These are phyloP conservation scores for Sebastes dallii DNA, from an alignment of 2,797 vertebrate species.

Conservation along the genomic window DNA sequence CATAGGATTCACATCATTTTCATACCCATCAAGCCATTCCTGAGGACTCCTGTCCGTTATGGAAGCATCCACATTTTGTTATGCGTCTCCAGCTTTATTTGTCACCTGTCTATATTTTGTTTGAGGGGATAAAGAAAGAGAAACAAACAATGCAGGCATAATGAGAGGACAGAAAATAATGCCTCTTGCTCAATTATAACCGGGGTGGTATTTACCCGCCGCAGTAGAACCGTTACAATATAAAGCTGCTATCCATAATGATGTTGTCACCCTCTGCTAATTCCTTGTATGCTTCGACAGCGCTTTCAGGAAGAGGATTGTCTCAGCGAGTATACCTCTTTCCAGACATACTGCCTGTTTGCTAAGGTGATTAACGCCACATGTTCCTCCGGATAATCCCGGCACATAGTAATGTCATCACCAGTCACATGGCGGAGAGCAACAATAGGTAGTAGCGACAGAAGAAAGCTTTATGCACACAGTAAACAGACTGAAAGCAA, in stretches of 20 bases:
- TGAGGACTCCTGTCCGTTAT: background rate
- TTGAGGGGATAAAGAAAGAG: background rate
- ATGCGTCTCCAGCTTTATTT: background rate
- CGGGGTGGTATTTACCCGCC: conserved; percentile 35
- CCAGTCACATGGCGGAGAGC: conserved; percentile 7
- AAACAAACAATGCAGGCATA: background rate
- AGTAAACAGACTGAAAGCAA: background rate
- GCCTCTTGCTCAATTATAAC: conserved; percentile 20
- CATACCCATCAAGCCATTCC: background rate
- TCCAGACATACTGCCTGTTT: conserved; percentile 54
- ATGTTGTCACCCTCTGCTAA: conserved; percentile 68
- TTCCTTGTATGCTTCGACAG: conserved; percentile 62
- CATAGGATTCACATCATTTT: background rate
- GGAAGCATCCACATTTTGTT: background rate
- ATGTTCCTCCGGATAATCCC: conserved; percentile 57
- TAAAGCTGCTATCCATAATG: conserved; percentile 43
- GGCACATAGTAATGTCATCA: conserved; percentile 31
- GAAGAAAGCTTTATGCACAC: background rate
- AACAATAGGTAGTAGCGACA: background rate
- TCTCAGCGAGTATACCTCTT: conserved; percentile 40
- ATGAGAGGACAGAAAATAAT: conserved; percentile 1
- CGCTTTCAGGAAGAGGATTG: conserved; percentile 53
- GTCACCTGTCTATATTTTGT: background rate
- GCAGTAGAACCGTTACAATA: conserved; percentile 10
- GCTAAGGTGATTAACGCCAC: conserved; percentile 72